phyloP scores from a whole-genome alignment of 2,797 vertebrate genomes.

The Enteromius thamalakanensis region DNA sequence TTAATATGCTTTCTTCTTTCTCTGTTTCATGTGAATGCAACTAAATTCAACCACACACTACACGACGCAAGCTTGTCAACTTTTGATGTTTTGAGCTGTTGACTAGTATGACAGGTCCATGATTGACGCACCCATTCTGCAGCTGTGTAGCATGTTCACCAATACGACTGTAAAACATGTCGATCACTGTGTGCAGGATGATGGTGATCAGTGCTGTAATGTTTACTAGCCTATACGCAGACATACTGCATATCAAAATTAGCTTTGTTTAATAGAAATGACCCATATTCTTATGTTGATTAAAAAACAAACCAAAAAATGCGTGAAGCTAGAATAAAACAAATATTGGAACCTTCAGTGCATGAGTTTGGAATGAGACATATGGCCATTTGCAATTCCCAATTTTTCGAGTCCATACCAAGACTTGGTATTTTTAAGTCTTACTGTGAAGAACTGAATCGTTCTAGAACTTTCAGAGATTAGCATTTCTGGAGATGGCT shows the following conservation, averaged over 20 bases:
- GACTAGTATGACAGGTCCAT: not conserved
- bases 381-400: not conserved
- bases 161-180: not conserved
- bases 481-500: conserved; percentile 22
- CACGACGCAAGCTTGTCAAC: not conserved
- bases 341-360: not conserved
- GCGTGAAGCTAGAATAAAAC: not conserved
- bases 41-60: not conserved
- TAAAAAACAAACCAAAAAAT: not conserved
- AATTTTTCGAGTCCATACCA: not conserved
- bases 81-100: not conserved
- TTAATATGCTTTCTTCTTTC: not conserved
- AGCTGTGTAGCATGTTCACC: not conserved
- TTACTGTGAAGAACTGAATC: not conserved
- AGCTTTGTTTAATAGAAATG: not conserved
- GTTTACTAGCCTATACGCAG: not conserved
- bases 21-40: not conserved
- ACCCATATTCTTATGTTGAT: not conserved
- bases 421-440: not conserved
- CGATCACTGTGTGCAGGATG: not conserved
- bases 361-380: not conserved
- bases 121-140: not conserved
- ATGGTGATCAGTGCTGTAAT: not conserved
- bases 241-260: not conserved
- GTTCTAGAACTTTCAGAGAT: conserved; percentile 8